Evolutionary conservation across 2,113 vertebrate species (phyloP), one percentile per base, ranked within the genome.

Genomic region (Paracanthobrama guichenoti): DNA sequence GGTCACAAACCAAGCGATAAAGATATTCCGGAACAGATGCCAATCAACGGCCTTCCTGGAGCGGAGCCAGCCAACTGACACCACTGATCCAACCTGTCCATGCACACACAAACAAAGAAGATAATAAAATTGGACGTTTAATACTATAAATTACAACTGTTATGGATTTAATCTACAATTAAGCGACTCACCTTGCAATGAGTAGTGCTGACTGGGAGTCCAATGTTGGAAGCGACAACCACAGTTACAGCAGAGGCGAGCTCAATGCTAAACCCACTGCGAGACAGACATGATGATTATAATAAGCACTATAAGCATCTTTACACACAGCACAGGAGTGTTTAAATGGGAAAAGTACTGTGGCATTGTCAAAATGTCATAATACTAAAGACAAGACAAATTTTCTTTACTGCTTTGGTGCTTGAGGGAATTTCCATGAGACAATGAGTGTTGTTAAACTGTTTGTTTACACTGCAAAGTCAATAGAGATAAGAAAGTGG

Each of bases 1-100:
- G 0, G 98, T 98, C 55, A 99, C 98, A 0, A 99, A 99, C 98
- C 98, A 99, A 50, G 98, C 97, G 91, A 98, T 94, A 88, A 99
- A 99, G 90, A 99, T 99, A 90, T 99, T 99, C 59, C 97, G 95
- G 91, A 99, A 99, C 60, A 99, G 94, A 42, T 89, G 94, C 97
- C 98, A 99, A 88, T 99, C 98, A 10, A 99, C 98, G 0, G 97
- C 95, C 86, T 99, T 99, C 90, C 93, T 95, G 86, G 98, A 98
- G 66, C 98, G 96, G 80, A 99, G 94, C 97, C 98, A 99, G 80
- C 97, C 98, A 73, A 99, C 97, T 0, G 97, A 96, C 1, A 99
- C 97, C 46, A 99, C 97, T 0, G 98, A 99, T 55, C 98, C 98
- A 86, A 99, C 98, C 97, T 99, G 91, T 9, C 46, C 28, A 66